Base-by-base conservation (phyloP, 2,888 invertebrate species). In the Therioaphis trifolii region DNA sequence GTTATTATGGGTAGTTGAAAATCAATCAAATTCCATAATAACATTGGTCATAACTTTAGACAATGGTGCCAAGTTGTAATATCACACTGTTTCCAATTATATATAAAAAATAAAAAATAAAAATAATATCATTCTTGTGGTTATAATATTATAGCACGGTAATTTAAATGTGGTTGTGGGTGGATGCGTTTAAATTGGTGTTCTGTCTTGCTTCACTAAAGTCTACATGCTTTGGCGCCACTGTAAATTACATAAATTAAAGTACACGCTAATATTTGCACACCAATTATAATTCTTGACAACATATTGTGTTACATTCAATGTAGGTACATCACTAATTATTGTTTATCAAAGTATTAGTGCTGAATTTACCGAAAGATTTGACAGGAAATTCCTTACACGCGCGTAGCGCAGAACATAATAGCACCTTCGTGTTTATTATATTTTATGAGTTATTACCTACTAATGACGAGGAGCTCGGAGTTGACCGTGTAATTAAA, bases 1-100 rank as follows among this genome's bases (percentile, higher is more conserved):
- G 12, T 77, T 66, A 66, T 77, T 77, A 35, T 35, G n/a, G n/a
- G n/a, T n/a, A 66, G 49, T 77, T 0, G 35, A 49, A 66, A 77
- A 77, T 77, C 66, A 77, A 77, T 77, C 49, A 77, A 66, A 29
- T 18, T 15, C 21, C 35, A 40, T 58, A 11, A 52, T 40, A 27
- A 29, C 12, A n/a, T 11, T 35, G 29, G 29, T 72, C 29, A 27
- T 72, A 52, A 35, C 46, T 14, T 40, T 21, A 35, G 15, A 55
- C 21, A 55, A 72, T 55, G 18, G 52, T 72, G n/a, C n/a, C 18
- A 46, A 4, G 7, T 43, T 24, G 18, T 43, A 43, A 14, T 21
- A 72, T 27, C 21, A 12, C 29, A 35, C 1, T 18, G 27, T 72
- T n/a, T 49, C 4, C 21, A 35, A 35, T 29, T 35, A 35, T 35